Evolutionary conservation across 1,140 invertebrate genomes (phyloP), one percentile per base, ranked within the genome.

Genomic region (Chironomus striatipennis): DNA sequence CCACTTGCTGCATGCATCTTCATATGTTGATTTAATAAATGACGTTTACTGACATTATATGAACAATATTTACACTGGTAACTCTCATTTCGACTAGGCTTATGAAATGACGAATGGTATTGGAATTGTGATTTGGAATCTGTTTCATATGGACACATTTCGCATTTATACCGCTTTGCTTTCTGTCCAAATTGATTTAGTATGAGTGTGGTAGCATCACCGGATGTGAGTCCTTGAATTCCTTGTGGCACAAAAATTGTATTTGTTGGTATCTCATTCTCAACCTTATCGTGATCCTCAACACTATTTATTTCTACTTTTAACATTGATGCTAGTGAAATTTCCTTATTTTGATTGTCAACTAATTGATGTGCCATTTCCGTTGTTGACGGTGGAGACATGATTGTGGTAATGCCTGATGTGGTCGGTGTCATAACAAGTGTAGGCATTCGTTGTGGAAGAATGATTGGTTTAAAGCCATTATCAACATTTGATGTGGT

Each of bases 41-140:
- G 90, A 67, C 89, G 86, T 80, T 91, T 91, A 42, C 88, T 91
- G 0, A 93, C 93, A 79, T 91, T 93, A 79, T 94, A 96, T 76
- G 90, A 89, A 81, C 93, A 96, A 75, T 89, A 83, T 0, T 87
- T 86, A 81, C 93, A 95, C 80, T 92, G 91, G 81, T 91, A 94
- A 24, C 89, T 88, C 3, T 87, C 87, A 72, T 88, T 86, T 74
- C 88, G 86, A 9, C 85, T 84, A 7, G 90, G 87, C 64, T 90
- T 87, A 79, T 96, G 93, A 79, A 95, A 92, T 80, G 95, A 92
- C 77, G 91, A 90, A 77, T 95, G 93, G 80, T 94, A 93, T 76
- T 91, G 86, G 78, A 90, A 93, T 79, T 95, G 92, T 65, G 91
- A 91, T 81, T 93, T 92, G 79, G 90, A 93, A 78, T 93, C 91